phyloP scores from a whole-genome alignment of 2,888 invertebrate genomes.

The Drosophila koepferae region DNA sequence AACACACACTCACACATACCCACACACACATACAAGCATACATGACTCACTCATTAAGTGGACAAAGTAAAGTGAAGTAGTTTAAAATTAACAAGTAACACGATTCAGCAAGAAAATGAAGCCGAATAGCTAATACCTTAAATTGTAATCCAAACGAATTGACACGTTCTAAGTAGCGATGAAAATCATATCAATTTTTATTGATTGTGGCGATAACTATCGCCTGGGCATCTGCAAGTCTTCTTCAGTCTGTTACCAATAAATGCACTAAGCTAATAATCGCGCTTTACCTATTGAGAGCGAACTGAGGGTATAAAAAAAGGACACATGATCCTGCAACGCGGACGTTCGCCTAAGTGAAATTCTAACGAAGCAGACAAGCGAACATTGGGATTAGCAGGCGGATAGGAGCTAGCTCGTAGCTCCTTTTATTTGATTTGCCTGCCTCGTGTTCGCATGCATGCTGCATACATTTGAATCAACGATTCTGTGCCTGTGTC shows the following conservation, averaged over 20 bases:
- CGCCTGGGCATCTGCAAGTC: background rate
- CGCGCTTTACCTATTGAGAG: background rate
- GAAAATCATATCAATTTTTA: background rate
- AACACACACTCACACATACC: background rate
- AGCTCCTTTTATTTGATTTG: conserved; percentile 72
- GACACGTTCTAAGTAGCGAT: too few relatives aligned
- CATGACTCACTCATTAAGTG: conserved; percentile 58
- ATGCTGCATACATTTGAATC: conserved; percentile 10
- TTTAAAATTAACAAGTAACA: conserved; percentile 65
- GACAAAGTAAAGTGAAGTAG: conserved; percentile 75
- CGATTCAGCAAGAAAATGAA: background rate
- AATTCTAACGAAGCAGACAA: conserved; percentile 49
- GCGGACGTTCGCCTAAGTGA: conserved; percentile 54
- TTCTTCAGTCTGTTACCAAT: too few relatives aligned
- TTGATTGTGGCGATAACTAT: background rate
- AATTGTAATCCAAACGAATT: too few relatives aligned
- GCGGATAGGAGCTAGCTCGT: conserved; percentile 7
- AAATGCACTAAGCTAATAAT: background rate
- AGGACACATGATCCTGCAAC: conserved; percentile 75
- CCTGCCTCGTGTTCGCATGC: conserved; percentile 27
- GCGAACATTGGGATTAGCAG: conserved; percentile 64
- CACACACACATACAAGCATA: background rate
- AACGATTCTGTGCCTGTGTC: background rate
- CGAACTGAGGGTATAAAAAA: conserved; percentile 29
- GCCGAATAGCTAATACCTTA: background rate